Percentiles rank a stretch among this genome's conserved stretches.
Conservation (phyloP, 2,113 vertebrate genomes). For the Neolamprologus variostigma region DNA sequence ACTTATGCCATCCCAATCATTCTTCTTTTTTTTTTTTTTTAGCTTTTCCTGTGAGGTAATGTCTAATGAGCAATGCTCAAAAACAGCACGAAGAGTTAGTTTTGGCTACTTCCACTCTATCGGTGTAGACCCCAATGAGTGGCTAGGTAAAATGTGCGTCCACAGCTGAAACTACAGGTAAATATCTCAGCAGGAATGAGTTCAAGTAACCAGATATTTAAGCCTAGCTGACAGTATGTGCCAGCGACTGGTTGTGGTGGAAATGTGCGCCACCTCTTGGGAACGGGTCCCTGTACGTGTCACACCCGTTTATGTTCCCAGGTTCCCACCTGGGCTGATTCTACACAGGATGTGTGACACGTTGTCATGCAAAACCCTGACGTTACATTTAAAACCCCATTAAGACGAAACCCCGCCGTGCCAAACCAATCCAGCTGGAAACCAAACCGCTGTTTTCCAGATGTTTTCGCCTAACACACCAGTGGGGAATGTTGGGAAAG, state of each 20-base stretch:
- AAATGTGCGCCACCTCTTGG: neutral
- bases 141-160: neutral
- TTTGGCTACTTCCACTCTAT: neutral
- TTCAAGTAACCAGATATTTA: neutral
- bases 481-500: neutral
- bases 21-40: neutral
- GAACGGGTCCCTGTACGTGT: neutral
- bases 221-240: neutral
- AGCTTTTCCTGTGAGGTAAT: neutral
- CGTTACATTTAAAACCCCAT: neutral
- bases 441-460: neutral
- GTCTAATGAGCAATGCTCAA: neutral
- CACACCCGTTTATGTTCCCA: conserved; percentile 45
- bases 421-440: neutral
- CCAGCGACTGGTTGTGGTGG: neutral
- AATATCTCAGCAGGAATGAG: neutral
- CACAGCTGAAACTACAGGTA: neutral
- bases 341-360: conserved; percentile 28
- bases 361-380: neutral
- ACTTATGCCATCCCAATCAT: neutral
- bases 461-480: neutral
- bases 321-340: conserved; percentile 5
- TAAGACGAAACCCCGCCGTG: neutral
- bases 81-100: neutral
- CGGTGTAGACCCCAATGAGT: neutral